Percentiles rank a stretch among this genome's conserved stretches.
Conservation (phyloP, 2,888 invertebrate genomes). For the Xylota sylvarum region DNA sequence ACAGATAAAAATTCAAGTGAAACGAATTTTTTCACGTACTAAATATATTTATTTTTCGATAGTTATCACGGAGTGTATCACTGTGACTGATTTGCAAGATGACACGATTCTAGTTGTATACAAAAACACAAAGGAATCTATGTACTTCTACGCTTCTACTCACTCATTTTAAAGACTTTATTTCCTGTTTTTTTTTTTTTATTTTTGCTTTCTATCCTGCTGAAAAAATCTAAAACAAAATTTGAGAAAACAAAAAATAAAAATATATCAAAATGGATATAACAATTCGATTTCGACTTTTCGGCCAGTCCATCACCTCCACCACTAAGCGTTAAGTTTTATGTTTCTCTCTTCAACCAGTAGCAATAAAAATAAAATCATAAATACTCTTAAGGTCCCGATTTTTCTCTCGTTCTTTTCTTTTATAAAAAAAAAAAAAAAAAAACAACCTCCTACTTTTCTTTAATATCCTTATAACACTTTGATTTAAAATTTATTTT, state of each 20-base stretch:
- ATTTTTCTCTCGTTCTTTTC: slow-evolving; percentile 67
- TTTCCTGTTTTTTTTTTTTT: background rate
- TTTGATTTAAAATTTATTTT: slow-evolving; percentile 41
- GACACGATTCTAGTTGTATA: too few species aligned
- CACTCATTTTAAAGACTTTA: slow-evolving; percentile 18
- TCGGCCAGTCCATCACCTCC: slow-evolving; percentile 22
- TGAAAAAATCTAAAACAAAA: slow-evolving; percentile 32
- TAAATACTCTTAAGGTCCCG: slow-evolving; percentile 37
- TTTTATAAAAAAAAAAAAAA: background rate
- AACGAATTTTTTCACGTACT: too few species aligned
- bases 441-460: background rate
- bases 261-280: slow-evolving; percentile 4
- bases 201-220: slow-evolving; percentile 31
- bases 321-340: slow-evolving; percentile 23
- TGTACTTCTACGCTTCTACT: background rate
- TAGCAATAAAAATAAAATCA: slow-evolving; percentile 33
- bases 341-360: slow-evolving; percentile 40
- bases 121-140: too few species aligned
- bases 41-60: too few species aligned
- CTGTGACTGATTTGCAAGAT: too few species aligned
- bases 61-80: too few species aligned
- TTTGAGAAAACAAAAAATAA: background rate
- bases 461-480: slow-evolving; percentile 33
- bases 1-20: too few species aligned
- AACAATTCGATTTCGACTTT: slow-evolving; percentile 39